phyloP scores from a whole-genome alignment of 2,797 vertebrate genomes.

The Enteromius unitaeniatus region DNA sequence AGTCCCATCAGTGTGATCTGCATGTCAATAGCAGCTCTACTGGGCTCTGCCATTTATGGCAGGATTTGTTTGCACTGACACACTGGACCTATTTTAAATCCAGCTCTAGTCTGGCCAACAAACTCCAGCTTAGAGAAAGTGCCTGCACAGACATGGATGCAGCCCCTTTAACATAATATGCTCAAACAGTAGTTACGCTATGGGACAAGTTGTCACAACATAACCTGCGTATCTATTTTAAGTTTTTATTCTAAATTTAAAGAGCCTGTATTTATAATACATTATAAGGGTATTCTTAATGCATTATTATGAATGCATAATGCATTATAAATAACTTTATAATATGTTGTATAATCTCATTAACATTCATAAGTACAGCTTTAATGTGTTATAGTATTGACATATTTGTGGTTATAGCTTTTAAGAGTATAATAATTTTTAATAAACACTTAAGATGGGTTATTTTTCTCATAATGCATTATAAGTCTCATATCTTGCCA shows the following conservation, averaged over 20 bases:
- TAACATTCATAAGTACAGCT: too few species aligned
- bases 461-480: too few species aligned
- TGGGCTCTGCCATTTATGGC: not conserved
- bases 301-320: too few species aligned
- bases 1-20: constrained; percentile 9
- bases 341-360: too few species aligned
- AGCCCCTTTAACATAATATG: not conserved
- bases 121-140: not conserved
- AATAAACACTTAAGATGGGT: too few species aligned
- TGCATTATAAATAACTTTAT: too few species aligned
- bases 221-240: not conserved
- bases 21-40: constrained; percentile 14
- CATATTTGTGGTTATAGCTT: too few species aligned
- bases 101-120: constrained; percentile 13
- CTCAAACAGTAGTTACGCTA: not conserved
- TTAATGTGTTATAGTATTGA: too few species aligned
- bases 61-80: constrained; percentile 14
- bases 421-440: too few species aligned
- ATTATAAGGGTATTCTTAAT: too few species aligned
- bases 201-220: not conserved
- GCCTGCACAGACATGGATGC: not conserved
- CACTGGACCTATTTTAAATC: constrained; percentile 6
- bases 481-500: too few species aligned
- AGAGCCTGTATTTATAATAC: not conserved
- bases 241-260: not conserved